phyloP scores from a whole-genome alignment of 2,797 vertebrate species.

The Semaprochilodus insignis region DNA sequence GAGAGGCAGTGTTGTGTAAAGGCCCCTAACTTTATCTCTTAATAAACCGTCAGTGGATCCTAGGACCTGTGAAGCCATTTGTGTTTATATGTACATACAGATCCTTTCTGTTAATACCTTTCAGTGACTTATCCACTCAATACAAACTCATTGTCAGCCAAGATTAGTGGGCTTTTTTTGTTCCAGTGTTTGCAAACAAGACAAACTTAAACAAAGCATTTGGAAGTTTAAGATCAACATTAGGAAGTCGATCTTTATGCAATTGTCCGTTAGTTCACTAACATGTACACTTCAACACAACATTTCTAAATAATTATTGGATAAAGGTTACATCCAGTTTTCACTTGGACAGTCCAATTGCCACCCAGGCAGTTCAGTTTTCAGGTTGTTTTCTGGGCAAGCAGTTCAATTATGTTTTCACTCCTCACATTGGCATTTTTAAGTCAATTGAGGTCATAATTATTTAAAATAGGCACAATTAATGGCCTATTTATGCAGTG shows the following conservation, averaged over 20 bases:
- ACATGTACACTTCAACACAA: neutral
- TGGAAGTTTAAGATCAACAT: neutral
- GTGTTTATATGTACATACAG: conserved; percentile 28
- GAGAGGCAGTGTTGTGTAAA: neutral
- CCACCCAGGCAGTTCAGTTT: too few relatives aligned
- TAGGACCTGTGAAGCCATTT: conserved; percentile 30
- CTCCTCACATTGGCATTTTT: too few relatives aligned
- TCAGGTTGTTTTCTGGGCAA: too few relatives aligned
- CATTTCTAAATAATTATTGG: too few relatives aligned
- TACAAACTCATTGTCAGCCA: conserved; percentile 2
- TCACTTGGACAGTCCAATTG: too few relatives aligned
- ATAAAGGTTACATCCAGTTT: too few relatives aligned
- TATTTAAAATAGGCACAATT: too few relatives aligned
- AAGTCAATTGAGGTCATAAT: too few relatives aligned
- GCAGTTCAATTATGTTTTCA: too few relatives aligned
- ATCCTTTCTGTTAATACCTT: conserved; percentile 14
- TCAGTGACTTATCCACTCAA: conserved; percentile 1
- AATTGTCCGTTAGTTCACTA: conserved; percentile 15
- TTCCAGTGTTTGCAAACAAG: conserved; percentile 23
- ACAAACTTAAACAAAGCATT: conserved; percentile 2
- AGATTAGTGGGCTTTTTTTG: conserved; percentile 8
- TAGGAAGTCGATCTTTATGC: conserved; percentile 1
- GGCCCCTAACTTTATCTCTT: conserved; percentile 1
- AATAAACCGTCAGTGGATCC: conserved; percentile 19
- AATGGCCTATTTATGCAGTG: too few relatives aligned